Evolutionary conservation across 53 echinoderm and acorn worm genomes (phyloP), one percentile per base, ranked within the genome.

Genomic region (Antedon mediterranea): DNA sequence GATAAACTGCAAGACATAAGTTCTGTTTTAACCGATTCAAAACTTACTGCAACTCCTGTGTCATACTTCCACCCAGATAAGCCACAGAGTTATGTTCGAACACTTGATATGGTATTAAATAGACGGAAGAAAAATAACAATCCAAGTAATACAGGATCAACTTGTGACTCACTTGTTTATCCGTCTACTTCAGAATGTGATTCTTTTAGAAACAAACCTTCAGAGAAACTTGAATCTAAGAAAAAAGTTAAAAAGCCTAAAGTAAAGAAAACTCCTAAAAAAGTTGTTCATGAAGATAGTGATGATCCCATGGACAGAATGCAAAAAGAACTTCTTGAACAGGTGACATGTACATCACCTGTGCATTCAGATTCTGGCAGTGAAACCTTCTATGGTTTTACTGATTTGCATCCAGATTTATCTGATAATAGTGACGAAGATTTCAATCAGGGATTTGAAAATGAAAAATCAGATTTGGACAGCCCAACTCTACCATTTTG

Each of bases 1-100:
- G 29, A 87, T 33, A 85, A 84, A 43, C 79, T 79, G 34, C 81
- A 72, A 71, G 37, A 79, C 0, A 30, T 28, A 23, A 43, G 75
- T 28, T 34, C 85, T 72, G 33, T 78, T 15, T 28, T 82, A 28
- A 57, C 82, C 9, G 78, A 76, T 2, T 75, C 78, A 7, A 71
- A 76, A n/a, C 57, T 88, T 9, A 77, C 80, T 71, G 84, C 31
- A 28, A 85, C 73, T 14, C 72, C 73, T 4, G 88, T 91, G 14
- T 85, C 88, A 28, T 91, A 81, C 77, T 83, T 83, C 75, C 85
- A 88, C 41, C 91, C 91, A 33, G 81, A 78, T 43, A 85, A 83
- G 32, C 91, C 88, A 80, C 84, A 81, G 27, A 81, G 84, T 43
- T 84, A 77, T 72, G 79, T 90, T 31, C 87, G 87, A 70, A 90